phyloP scores from a whole-genome alignment of 2,888 invertebrate species.

The Eucera pruinosa region DNA sequence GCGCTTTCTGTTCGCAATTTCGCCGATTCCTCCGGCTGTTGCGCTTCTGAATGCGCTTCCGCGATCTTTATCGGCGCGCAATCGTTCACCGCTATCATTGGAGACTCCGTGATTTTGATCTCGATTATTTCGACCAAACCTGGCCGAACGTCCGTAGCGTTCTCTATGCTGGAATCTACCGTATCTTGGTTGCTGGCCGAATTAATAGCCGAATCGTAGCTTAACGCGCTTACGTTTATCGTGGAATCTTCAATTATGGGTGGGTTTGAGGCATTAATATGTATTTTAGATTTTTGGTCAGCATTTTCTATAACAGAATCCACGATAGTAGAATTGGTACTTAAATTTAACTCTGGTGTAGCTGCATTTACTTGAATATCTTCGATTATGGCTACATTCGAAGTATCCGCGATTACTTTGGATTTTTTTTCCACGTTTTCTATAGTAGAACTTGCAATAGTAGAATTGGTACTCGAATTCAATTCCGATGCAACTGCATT shows the following conservation, averaged over 20 bases:
- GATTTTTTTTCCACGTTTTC: no score
- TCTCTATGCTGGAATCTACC: background rate
- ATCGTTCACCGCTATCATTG: conserved; percentile 75
- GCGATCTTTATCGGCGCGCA: conserved; percentile 66
- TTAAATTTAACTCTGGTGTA: no score
- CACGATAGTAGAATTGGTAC: no score
- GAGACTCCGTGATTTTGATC: conserved; percentile 75
- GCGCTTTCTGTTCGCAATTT: background rate
- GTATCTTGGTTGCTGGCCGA: background rate
- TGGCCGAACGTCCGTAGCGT: conserved; percentile 15
- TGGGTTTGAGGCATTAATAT: no score
- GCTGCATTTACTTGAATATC: background rate
- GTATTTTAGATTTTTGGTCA: no score
- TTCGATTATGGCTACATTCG: no score
- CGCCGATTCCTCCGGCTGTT: background rate
- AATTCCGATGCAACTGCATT: no score
- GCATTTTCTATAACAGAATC: no score
- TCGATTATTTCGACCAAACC: conserved; percentile 72
- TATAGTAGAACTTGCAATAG: no score
- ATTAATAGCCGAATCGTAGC: background rate
- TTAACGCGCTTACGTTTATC: background rate
- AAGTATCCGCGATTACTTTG: background rate
- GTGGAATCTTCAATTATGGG: background rate
- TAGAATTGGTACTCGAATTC: no score
- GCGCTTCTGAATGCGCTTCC: conserved; percentile 7